Percentiles rank a stretch among this genome's conserved stretches.
These are phyloP conservation scores for Steinernema feltiae DNA, from an alignment of 1,140 invertebrate species.

Conservation along the genomic window DNA sequence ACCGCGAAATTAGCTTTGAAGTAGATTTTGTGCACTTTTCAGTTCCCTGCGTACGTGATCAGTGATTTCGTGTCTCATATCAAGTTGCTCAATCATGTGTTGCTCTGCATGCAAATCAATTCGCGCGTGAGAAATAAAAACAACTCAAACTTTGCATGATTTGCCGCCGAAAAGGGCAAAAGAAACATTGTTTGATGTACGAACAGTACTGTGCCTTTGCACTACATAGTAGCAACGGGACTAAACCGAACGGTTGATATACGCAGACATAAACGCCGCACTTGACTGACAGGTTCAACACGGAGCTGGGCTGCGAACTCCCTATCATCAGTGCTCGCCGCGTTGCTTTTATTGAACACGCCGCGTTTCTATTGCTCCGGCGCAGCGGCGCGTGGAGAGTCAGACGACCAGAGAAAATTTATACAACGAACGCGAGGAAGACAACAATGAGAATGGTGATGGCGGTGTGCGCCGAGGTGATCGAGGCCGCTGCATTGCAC, in stretches of 20 bases:
- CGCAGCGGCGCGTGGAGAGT: not conserved
- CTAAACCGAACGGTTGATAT: not conserved
- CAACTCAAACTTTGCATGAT: too few species aligned
- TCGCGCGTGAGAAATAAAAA: too few species aligned
- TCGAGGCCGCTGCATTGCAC: not conserved
- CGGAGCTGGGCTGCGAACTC: not conserved
- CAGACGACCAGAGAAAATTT: not conserved
- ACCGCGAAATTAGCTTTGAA: too few species aligned
- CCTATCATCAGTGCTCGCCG: not conserved
- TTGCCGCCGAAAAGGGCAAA: not conserved
- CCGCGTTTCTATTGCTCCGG: not conserved
- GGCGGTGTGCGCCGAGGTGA: not conserved
- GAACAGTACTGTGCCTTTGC: not conserved
- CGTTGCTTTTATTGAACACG: not conserved
- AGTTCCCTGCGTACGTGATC: too few species aligned
- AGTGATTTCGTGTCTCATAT: too few species aligned
- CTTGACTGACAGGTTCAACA: not conserved
- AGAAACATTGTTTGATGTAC: not conserved
- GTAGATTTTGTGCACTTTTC: too few species aligned
- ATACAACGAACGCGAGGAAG: not conserved
- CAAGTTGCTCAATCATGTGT: too few species aligned
- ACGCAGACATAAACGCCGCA: constrained; percentile 6
- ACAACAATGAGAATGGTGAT: not conserved
- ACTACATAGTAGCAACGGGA: not conserved
- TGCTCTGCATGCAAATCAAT: too few species aligned